A percentile compares a stretch with the other conserved stretches of the same genome.
phyloP scores from a whole-genome alignment of 2,888 invertebrate genomes.

The Dascillus cervinus region DNA sequence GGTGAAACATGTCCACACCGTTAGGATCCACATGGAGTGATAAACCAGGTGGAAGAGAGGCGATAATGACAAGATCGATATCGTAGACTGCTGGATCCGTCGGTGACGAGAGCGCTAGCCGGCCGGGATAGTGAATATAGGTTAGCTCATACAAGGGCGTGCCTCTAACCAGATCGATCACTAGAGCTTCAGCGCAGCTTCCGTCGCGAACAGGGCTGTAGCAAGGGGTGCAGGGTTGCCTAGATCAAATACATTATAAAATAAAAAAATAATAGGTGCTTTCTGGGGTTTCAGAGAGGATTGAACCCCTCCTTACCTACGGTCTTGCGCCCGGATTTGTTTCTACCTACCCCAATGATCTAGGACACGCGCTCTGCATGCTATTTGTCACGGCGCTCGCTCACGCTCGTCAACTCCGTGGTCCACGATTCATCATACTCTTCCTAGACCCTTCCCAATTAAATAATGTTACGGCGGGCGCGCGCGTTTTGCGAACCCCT shows the following conservation, averaged over 20 bases:
- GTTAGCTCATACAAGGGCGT: slow-evolving; percentile 37
- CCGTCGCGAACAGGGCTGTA: no score
- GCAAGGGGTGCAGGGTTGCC: no score
- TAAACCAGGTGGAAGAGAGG: slow-evolving; percentile 22
- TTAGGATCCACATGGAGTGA: slow-evolving; percentile 18
- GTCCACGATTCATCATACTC: slow-evolving; percentile 9
- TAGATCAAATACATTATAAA: no score
- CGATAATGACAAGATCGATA: slow-evolving; percentile 28
- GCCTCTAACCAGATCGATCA: slow-evolving; percentile 26
- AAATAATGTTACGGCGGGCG: no score
- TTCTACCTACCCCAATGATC: slow-evolving; percentile 28
- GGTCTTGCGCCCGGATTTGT: slow-evolving; percentile 19
- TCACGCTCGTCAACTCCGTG: slow-evolving; percentile 8
- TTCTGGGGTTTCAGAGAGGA: no score
- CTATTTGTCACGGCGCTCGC: slow-evolving; percentile 13
- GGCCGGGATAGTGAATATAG: slow-evolving; percentile 40
- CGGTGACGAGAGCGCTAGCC: slow-evolving; percentile 27
- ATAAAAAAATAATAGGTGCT: no score
- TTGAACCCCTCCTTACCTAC: no score
- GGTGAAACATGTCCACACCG: slow-evolving; percentile 6
- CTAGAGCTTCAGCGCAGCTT: slow-evolving; percentile 22
- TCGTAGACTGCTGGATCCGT: slow-evolving; percentile 22
- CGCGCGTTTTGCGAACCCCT: no score
- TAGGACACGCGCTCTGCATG: slow-evolving; percentile 21
- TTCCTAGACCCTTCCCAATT: no score